These are phyloP conservation scores for Thalassaphorura encarpata DNA, from an alignment of 1,140 invertebrate species.

Conservation along the genomic window DNA sequence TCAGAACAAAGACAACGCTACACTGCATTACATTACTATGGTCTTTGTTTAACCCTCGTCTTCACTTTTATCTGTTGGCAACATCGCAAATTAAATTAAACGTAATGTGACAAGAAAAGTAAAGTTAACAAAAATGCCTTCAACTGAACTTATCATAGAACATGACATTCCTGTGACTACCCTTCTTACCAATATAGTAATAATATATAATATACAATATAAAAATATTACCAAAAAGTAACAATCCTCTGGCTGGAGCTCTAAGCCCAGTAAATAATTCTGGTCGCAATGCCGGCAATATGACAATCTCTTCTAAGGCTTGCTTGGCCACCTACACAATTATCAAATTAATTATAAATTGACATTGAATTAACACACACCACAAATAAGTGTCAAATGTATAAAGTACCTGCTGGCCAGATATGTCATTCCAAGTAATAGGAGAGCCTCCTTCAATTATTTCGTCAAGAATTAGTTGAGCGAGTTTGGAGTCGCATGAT, in stretches of 20 bases:
- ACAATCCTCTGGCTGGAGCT: slow-evolving; percentile 79
- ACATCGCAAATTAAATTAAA: no score
- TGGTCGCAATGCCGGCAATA: slow-evolving; percentile 86
- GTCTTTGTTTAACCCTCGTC: no score
- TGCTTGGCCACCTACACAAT: slow-evolving; percentile 68
- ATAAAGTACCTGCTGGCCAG: slow-evolving; percentile 60
- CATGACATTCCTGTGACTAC: no score
- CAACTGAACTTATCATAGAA: no score
- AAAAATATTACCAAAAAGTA: slow-evolving; percentile 67
- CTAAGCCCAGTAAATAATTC: slow-evolving; percentile 88
- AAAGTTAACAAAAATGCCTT: no score
- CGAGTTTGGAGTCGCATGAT: slow-evolving; percentile 68
- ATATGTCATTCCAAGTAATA: slow-evolving; percentile 88
- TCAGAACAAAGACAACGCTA: no score
- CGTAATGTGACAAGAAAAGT: no score
- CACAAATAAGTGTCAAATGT: no score
- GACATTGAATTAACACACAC: no score
- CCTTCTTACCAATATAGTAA: not conserved
- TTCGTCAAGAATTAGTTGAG: slow-evolving; percentile 65
- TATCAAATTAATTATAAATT: no score
- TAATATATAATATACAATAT: slow-evolving; percentile 39
- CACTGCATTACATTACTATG: no score
- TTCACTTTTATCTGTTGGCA: no score
- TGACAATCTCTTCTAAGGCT: slow-evolving; percentile 94
- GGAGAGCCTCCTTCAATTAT: slow-evolving; percentile 63